Evolutionary conservation across 2,888 invertebrate species (phyloP).

Genomic region (Onthophagus sagittarius): DNA sequence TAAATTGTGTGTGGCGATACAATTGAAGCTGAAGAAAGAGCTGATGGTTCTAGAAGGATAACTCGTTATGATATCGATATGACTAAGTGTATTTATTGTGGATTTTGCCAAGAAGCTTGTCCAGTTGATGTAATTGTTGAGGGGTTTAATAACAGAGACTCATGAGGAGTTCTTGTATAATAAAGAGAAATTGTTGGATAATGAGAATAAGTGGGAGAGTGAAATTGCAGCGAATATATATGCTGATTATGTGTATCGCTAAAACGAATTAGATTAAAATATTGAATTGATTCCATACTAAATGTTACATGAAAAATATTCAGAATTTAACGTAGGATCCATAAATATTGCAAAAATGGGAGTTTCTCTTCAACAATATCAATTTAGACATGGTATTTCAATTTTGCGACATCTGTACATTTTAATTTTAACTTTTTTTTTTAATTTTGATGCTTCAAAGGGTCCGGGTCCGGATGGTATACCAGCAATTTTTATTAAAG

Average conservation of each 20-base stretch:
- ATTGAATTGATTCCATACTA: too few species aligned
- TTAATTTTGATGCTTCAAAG: too few species aligned
- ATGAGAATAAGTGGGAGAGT: slow-evolving; percentile 99
- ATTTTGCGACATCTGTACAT: too few species aligned
- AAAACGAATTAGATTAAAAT: slow-evolving; percentile 38
- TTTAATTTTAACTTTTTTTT: too few species aligned
- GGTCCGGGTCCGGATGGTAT: too few species aligned
- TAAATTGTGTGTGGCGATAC: slow-evolving; percentile 99
- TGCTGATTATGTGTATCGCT: slow-evolving; percentile 98
- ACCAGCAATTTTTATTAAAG: too few species aligned
- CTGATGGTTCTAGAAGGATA: slow-evolving; percentile 94
- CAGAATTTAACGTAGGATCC: too few species aligned
- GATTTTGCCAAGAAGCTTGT: slow-evolving; percentile 98
- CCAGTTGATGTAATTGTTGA: slow-evolving; percentile 98
- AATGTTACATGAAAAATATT: too few species aligned
- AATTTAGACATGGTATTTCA: too few species aligned
- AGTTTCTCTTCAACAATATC: too few species aligned
- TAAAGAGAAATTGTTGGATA: slow-evolving; percentile 94
- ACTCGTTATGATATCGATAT: slow-evolving; percentile 99
- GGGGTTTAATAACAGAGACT: slow-evolving; percentile 98
- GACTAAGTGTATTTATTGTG: slow-evolving; percentile 99
- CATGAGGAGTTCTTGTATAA: slow-evolving; percentile 98
- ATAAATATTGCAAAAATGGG: too few species aligned
- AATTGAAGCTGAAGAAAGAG: slow-evolving; percentile 96
- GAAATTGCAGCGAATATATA: slow-evolving; percentile 97